A percentile compares a stretch with the other conserved stretches of the same genome.
Evolutionary conservation across 2,797 vertebrate species (phyloP).

Genomic region (Loris lydekkerianus): DNA sequence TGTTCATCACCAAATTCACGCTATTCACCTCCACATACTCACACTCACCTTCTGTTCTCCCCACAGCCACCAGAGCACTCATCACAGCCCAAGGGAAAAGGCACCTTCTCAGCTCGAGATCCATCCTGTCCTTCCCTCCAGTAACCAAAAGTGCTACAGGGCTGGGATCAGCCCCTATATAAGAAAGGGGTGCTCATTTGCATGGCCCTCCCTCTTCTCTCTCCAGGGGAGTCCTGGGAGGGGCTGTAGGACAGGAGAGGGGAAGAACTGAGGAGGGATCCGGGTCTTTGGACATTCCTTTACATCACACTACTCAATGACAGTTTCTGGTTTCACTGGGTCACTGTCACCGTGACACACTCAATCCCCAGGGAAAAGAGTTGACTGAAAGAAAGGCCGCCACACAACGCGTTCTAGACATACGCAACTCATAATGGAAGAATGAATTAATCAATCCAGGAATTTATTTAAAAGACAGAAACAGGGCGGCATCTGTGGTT

Average conservation of each 20-base stretch:
- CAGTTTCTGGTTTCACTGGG: slow-evolving; percentile 37
- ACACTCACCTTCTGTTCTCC: slow-evolving; percentile 83
- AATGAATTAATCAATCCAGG: slow-evolving; percentile 27
- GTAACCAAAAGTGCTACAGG: slow-evolving; percentile 43
- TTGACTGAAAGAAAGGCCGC: slow-evolving; percentile 75
- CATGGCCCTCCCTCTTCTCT: slow-evolving; percentile 88
- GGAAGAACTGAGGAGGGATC: neutral
- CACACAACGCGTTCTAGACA: neutral
- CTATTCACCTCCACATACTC: neutral
- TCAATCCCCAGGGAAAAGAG: slow-evolving; percentile 74
- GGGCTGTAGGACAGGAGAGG: neutral
- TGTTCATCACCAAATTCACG: slow-evolving; percentile 40
- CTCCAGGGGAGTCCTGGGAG: slow-evolving; percentile 10
- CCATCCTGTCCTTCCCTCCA: slow-evolving; percentile 64
- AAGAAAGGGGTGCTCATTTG: slow-evolving; percentile 88
- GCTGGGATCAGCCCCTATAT: slow-evolving; percentile 52
- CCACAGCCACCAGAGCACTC: slow-evolving; percentile 78
- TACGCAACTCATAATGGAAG: neutral
- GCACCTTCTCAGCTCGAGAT: neutral
- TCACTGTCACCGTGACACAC: slow-evolving; percentile 77
- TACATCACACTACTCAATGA: neutral
- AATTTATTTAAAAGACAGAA: slow-evolving; percentile 26
- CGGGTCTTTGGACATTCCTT: neutral
- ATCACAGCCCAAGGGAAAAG: slow-evolving; percentile 51
- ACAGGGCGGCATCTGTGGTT: neutral